A percentile compares a stretch with the other conserved stretches of the same genome.
These are phyloP conservation scores for Drosophila mayri DNA, from an alignment of 1,140 invertebrate species.

Conservation along the genomic window DNA sequence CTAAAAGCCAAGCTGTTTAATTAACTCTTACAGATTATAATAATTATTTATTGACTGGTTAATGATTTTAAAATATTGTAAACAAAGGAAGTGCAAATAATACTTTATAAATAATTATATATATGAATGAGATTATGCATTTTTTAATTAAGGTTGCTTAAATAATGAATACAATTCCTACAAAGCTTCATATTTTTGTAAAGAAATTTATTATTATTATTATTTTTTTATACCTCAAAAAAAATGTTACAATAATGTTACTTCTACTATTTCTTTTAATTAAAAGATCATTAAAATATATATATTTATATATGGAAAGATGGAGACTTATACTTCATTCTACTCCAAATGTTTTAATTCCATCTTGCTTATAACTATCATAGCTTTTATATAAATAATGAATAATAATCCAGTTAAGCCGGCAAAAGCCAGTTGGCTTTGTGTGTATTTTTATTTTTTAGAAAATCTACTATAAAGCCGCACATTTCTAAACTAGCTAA, in stretches of 20 bases:
- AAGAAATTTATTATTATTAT: too few relatives aligned
- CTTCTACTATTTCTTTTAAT: not conserved
- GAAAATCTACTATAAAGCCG: not conserved
- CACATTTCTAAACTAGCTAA: conserved; percentile 3
- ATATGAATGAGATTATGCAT: not conserved
- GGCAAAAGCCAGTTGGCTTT: not conserved
- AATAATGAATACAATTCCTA: not conserved
- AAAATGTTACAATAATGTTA: not conserved
- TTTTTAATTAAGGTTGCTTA: not conserved
- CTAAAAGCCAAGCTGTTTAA: not conserved
- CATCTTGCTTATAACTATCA: too few relatives aligned
- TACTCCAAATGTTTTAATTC: not conserved
- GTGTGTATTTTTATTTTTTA: not conserved
- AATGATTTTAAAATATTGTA: not conserved
- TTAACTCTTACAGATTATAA: too few relatives aligned
- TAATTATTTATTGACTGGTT: not conserved
- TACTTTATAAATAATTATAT: not conserved
- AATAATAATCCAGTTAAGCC: not conserved
- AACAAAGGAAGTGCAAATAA: not conserved
- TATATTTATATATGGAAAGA: not conserved
- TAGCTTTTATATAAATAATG: not conserved
- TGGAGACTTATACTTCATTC: not conserved
- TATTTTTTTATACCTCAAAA: not conserved
- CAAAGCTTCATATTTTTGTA: not conserved
- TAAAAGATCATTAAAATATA: not conserved